Base-by-base conservation (phyloP, 2,888 invertebrate genomes). In the Pollenia labialis region DNA sequence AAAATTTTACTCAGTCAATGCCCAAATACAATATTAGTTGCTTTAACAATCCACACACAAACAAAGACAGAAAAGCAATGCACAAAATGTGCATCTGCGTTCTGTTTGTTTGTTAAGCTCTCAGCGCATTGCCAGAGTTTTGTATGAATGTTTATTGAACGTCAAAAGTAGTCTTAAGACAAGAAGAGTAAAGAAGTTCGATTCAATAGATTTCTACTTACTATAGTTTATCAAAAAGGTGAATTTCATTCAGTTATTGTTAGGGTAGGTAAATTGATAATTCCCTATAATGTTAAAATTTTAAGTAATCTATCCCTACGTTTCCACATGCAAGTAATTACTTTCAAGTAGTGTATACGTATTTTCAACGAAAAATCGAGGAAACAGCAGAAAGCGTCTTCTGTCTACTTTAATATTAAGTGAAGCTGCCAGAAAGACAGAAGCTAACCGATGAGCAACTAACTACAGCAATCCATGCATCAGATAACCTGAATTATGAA, bases 11-110 rank as follows among this genome's bases (percentile, higher is more conserved):
- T 64, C 50, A 83, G 44, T 44, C 66, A 64, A 52, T 64, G 77
- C 16, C 42, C 71, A 83, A 77, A 50, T 56, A 72, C 52, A 64
- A 71, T 16, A 60, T 42, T 9, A 32, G 32, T 32, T 32, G 32
- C 32, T 6, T 6, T 6, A 32, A 32, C 32, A 44, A 40, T 46
- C 9, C 6, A 23, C 2, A n/a, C n/a, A 52, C 9, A n/a, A 14
- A 40, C n/a, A 9, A 10, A 14, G 23, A 48, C 50, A 44, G 32
- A 58, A n/a, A n/a, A 56, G 58, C 68, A 18, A 52, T 64, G 42
- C 48, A 58, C 8, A 64, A 76, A 83, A 64, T 56, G 64, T 77
- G 83, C 83, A 83, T 83, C 83, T 83, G 83, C 71, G 64, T 71
- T 77, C 14, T 9, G 42, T 56, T 69, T 32, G 69, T n/a, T 56